phyloP scores from a whole-genome alignment of 2,113 vertebrate species.

The Petrocephalus microphthalmus region DNA sequence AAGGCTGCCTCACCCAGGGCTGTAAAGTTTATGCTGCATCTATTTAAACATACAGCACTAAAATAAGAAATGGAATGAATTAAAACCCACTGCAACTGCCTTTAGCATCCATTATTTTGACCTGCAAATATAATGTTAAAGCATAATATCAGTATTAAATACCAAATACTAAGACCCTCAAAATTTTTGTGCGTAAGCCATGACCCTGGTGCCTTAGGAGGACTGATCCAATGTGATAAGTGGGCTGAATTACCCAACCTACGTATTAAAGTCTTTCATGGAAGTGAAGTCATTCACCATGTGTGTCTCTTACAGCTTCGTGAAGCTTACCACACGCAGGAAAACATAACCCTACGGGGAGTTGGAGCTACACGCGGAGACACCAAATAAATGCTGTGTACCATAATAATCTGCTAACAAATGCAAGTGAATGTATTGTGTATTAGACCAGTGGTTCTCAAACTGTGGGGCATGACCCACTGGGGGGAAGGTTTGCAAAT shows the following conservation, averaged over 20 bases:
- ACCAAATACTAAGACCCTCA: neutral
- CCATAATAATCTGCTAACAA: neutral
- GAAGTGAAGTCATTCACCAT: neutral
- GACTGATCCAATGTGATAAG: neutral
- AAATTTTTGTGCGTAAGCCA: neutral
- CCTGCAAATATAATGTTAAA: neutral
- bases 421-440: neutral
- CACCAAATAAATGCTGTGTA: neutral
- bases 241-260: neutral
- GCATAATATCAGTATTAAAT: neutral
- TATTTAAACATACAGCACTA: neutral
- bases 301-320: neutral
- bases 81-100: neutral
- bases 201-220: neutral
- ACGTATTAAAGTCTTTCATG: neutral
- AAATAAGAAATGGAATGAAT: neutral
- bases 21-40: neutral
- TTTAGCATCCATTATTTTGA: neutral
- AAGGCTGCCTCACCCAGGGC: neutral
- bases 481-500: neutral
- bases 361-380: neutral
- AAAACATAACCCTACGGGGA: neutral
- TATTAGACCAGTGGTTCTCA: neutral
- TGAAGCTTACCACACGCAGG: neutral
- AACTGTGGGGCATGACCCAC: neutral